Evolutionary conservation across 2,113 vertebrate species (phyloP), one percentile per base, ranked within the genome.

Genomic region (Eurystomus gularis): DNA sequence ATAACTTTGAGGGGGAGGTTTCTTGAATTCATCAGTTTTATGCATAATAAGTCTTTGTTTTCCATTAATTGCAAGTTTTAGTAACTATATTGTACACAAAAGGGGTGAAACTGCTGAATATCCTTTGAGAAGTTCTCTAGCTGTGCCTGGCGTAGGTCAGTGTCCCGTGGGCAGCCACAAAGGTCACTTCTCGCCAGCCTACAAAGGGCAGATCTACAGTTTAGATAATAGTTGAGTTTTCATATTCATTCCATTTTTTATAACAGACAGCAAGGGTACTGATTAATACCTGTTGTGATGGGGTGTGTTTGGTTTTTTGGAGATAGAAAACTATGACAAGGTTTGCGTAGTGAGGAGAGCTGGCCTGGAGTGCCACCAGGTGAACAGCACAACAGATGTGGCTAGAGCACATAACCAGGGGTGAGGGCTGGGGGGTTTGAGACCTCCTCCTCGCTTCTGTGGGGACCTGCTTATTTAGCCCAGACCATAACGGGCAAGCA

Each of bases 401-500:
- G 29, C 42, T 82, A 26, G 23, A 60, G 29, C 23, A 20, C 9
- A 2, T 35, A 48, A 33, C 18, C 3, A 26, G 23, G 31, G 4
- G 1, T 3, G 4, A 79, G 15, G 42, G n/a, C 17, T 86, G 39
- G 23, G 19, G 17, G 20, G 7, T 33, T n/a, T 81, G 11, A 5
- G 11, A 52, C 21, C 13, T 90, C 13, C 29, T 89, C 18, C 40
- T 57, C 52, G 15, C 11, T 51, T 19, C 1, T 1, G 2, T 24
- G 18, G 16, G 13, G 11, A 88, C 19, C 19, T 93, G 42, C 35
- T 69, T 17, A 5, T 86, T 88, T 81, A 83, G 16, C 49, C 69
- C 17, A 52, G 79, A 37, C 31, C 0, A 0, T 35, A 57, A 24
- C 0, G 0, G 25, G 44, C 81, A 52, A 66, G 19, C 23, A 21